phyloP scores from a whole-genome alignment of 2,888 invertebrate genomes.

The Lycia hirtaria region DNA sequence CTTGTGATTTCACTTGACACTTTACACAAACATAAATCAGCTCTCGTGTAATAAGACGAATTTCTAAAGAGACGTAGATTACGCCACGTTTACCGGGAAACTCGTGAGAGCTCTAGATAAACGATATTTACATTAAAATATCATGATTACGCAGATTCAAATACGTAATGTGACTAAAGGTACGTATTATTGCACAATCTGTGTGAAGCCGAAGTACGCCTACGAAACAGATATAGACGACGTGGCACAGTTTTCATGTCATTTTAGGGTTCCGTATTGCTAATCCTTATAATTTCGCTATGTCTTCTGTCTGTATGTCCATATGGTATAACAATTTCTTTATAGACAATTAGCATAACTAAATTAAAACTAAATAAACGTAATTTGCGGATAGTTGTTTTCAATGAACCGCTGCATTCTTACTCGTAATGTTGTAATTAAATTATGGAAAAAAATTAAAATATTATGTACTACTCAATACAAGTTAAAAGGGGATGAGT shows the following conservation, averaged over 20 bases:
- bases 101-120: slow-evolving; percentile 16
- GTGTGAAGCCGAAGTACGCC: slow-evolving; percentile 30
- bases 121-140: slow-evolving; percentile 14
- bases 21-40: slow-evolving; percentile 13
- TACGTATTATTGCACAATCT: slow-evolving; percentile 19
- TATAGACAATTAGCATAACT: too few species aligned
- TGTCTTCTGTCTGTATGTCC: too few species aligned
- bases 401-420: too few species aligned
- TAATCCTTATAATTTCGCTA: too few species aligned
- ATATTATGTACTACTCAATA: too few species aligned
- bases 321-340: too few species aligned
- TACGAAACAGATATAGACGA: slow-evolving; percentile 41
- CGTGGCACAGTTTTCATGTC: slow-evolving; percentile 46
- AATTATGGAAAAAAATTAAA: too few species aligned
- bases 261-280: too few species aligned
- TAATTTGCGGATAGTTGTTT: too few species aligned
- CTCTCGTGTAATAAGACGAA: slow-evolving; percentile 3
- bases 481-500: too few species aligned
- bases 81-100: slow-evolving; percentile 7
- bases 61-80: slow-evolving; percentile 8
- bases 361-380: too few species aligned
- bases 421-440: too few species aligned
- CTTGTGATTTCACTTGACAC: slow-evolving; percentile 6
- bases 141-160: slow-evolving; percentile 14
- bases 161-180: slow-evolving; percentile 12